phyloP scores from a whole-genome alignment of 2,888 invertebrate species.

The Lithophane leautieri region DNA sequence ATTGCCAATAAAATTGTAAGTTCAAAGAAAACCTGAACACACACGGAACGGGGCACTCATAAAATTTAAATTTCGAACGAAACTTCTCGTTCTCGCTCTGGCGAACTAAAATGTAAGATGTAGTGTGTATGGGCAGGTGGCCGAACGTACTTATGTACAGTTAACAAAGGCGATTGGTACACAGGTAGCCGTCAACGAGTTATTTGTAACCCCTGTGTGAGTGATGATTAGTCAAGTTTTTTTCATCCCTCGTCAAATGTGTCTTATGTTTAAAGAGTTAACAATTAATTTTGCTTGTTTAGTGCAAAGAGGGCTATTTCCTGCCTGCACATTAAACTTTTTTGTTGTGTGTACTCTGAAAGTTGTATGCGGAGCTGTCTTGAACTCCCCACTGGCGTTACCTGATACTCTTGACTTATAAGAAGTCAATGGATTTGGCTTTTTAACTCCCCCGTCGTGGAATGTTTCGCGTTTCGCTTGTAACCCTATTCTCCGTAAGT shows the following conservation, averaged over 20 bases:
- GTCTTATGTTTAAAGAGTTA: background rate
- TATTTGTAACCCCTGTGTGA: background rate
- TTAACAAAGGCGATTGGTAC: background rate
- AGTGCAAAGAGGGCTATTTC: background rate
- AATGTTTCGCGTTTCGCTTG: slow-evolving; percentile 48
- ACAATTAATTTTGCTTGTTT: background rate
- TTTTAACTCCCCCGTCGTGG: slow-evolving; percentile 59
- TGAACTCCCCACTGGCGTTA: slow-evolving; percentile 52
- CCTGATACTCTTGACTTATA: slow-evolving; percentile 57
- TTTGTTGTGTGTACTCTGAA: slow-evolving; percentile 32
- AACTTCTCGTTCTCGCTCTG: slow-evolving; percentile 49
- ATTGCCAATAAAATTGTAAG: slow-evolving; percentile 38
- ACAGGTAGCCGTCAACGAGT: background rate
- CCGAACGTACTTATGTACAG: slow-evolving; percentile 43
- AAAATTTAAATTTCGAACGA: slow-evolving; percentile 65
- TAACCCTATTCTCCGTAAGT: slow-evolving; percentile 39
- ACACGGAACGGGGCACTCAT: slow-evolving; percentile 36
- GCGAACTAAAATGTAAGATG: slow-evolving; percentile 59
- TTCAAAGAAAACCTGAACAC: slow-evolving; percentile 40
- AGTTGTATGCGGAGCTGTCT: slow-evolving; percentile 53
- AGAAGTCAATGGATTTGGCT: slow-evolving; percentile 63
- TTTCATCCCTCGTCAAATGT: background rate
- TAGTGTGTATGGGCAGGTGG: slow-evolving; percentile 54
- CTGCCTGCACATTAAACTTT: background rate
- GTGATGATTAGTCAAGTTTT: background rate